Percentiles rank a stretch among this genome's conserved stretches.
phyloP scores from a whole-genome alignment of 2,888 invertebrate genomes.

The Phytoseiulus persimilis region DNA sequence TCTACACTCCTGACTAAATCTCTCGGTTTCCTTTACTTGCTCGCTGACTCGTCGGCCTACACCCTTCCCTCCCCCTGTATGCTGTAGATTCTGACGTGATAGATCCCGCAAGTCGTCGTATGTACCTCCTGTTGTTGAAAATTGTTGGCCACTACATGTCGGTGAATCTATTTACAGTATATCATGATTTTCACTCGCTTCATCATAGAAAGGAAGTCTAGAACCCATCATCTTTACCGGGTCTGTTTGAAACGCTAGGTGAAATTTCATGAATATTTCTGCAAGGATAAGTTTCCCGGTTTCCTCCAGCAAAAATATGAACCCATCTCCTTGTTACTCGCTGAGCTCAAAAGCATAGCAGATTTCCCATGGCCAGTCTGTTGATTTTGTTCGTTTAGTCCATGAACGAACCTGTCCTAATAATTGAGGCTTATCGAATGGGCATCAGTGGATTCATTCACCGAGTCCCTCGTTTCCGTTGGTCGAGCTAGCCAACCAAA shows the following conservation, averaged over 20 bases:
- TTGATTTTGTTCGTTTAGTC: neutral
- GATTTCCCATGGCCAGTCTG: neutral
- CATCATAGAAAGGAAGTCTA: neutral
- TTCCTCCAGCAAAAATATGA: neutral
- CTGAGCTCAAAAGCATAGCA: neutral
- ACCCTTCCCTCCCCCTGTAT: conserved; percentile 14
- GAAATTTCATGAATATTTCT: neutral
- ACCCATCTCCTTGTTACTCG: neutral
- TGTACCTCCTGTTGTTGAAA: neutral
- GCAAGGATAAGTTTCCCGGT: neutral
- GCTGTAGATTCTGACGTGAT: conserved; percentile 24
- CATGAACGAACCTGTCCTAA: neutral
- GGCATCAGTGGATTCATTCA: neutral
- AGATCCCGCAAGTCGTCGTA: neutral
- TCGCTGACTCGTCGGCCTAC: neutral
- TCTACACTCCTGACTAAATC: conserved; percentile 39
- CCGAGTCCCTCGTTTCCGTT: no score
- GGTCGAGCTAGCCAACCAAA: no score
- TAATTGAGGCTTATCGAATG: neutral
- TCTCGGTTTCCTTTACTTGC: conserved; percentile 23
- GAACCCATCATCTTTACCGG: conserved; percentile 11
- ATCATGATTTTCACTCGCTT: conserved; percentile 15
- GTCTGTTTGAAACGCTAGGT: neutral
- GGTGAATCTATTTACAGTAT: neutral
- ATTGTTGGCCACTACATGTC: neutral